These are phyloP conservation scores for Brachionus angularis DNA, from an alignment of 1,140 invertebrate genomes.

Conservation along the genomic window DNA sequence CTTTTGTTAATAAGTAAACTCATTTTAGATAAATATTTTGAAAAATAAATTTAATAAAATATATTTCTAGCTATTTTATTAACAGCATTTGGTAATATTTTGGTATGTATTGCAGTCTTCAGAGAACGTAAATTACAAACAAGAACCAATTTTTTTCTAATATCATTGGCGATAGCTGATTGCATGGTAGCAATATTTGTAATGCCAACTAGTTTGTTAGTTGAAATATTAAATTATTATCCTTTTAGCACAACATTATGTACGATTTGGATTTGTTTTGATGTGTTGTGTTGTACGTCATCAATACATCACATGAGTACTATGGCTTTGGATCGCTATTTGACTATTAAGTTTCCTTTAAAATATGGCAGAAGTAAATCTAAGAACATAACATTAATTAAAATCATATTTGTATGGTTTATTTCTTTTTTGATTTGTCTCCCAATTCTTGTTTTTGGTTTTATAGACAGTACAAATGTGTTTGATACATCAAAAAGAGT, in stretches of 20 bases:
- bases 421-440: constrained; percentile 81
- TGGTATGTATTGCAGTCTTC: constrained; percentile 53
- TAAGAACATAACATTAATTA: constrained; percentile 72
- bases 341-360: constrained; percentile 79
- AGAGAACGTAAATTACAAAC: constrained; percentile 53
- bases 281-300: constrained; percentile 81
- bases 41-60: not conserved
- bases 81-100: constrained; percentile 50
- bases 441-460: constrained; percentile 78
- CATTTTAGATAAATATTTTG: not conserved
- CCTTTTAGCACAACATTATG: constrained; percentile 5
- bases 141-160: constrained; percentile 55
- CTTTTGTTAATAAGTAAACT: too few species aligned
- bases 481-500: constrained; percentile 48
- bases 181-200: constrained; percentile 68
- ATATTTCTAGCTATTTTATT: constrained; percentile 46
- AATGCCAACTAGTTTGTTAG: constrained; percentile 80
- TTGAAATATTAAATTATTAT: constrained; percentile 75
- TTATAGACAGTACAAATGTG: constrained; percentile 60
- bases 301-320: constrained; percentile 70
- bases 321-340: constrained; percentile 63
- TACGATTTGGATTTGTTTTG: constrained; percentile 61
- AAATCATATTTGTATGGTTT: constrained; percentile 82
- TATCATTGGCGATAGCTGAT: constrained; percentile 52
- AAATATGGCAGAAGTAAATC: constrained; percentile 83